These are phyloP conservation scores for Acanthochromis polyacanthus DNA, from an alignment of 2,113 vertebrate genomes.

Conservation along the genomic window DNA sequence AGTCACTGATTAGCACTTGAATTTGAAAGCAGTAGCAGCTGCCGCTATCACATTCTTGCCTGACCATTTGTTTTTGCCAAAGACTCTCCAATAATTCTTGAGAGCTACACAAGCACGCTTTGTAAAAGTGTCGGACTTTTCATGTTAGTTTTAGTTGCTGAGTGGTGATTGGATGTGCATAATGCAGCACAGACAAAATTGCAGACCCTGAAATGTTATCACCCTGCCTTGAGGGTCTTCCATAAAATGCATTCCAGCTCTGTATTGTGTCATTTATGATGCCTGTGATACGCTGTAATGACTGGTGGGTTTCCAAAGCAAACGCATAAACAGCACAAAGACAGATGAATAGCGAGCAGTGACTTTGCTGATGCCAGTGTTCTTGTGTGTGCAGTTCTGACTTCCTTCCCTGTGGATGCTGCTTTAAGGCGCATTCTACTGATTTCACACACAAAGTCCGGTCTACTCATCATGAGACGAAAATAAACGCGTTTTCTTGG, in stretches of 20 bases:
- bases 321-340: background rate
- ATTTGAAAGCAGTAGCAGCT: constrained; percentile 46
- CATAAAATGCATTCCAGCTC: constrained; percentile 2
- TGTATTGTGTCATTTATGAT: constrained; percentile 15
- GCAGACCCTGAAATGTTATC: constrained; percentile 26
- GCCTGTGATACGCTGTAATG: constrained; percentile 2
- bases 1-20: constrained; percentile 44
- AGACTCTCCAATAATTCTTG: constrained; percentile 31
- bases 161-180: constrained; percentile 33
- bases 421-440: background rate
- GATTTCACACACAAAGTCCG: background rate
- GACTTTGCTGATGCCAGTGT: background rate
- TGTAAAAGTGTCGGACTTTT: constrained; percentile 11
- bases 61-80: constrained; percentile 36
- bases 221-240: background rate
- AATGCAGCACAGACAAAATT: constrained; percentile 5
- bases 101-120: constrained; percentile 32
- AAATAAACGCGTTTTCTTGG: background rate
- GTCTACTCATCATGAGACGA: background rate
- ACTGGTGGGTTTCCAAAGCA: constrained; percentile 20
- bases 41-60: constrained; percentile 6
- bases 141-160: constrained; percentile 19
- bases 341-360: background rate
- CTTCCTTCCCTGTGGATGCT: background rate
- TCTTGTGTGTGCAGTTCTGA: background rate